Evolutionary conservation across 1,140 invertebrate genomes (phyloP), one percentile per base, ranked within the genome.

Genomic region (Heliconius himera): DNA sequence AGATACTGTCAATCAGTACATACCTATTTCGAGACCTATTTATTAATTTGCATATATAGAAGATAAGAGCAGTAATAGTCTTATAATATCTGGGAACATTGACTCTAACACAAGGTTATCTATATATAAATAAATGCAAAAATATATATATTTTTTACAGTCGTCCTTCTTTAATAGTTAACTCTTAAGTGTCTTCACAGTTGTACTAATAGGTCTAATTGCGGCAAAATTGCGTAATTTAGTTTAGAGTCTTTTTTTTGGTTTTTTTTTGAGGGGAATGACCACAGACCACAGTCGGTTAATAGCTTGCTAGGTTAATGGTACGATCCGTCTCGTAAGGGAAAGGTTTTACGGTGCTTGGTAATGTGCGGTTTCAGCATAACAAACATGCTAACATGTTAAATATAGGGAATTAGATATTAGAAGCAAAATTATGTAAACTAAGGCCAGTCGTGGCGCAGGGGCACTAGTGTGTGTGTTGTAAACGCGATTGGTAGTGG

Each of bases 301-400:
- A 77, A 77, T 77, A 60, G 74, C 74, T 79, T 41, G 78, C 36
- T 76, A 76, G 82, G 83, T 84, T 84, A 82, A 85, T 83, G 77
- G 81, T 81, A 54, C 81, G 78, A 79, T 71, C 54, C 74, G 51
- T 80, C 77, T 78, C 38, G 78, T 73, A 80, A 81, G 76, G 82
- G 77, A 80, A 79, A 80, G 80, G 78, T 71, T 72, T 81, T 79
- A 75, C 70, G 29, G n/a, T 71, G 78, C 70, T 51, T 41, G 66
- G 54, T 83, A 81, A 85, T 83, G 46, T 85, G 84, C 80, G 80
- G 82, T 84, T 83, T 66, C 20, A 46, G 51, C 49, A 51, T 70
- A 73, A 36, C n/a, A 33, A 74, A 76, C 70, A 73, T 73, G 75
- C 56, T 66, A 75, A 77, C 41, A 38, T 73, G 51, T 1, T 38